These are phyloP conservation scores for Pseudomyrmex sp. DNA, from an alignment of 1,140 invertebrate genomes.

Conservation along the genomic window DNA sequence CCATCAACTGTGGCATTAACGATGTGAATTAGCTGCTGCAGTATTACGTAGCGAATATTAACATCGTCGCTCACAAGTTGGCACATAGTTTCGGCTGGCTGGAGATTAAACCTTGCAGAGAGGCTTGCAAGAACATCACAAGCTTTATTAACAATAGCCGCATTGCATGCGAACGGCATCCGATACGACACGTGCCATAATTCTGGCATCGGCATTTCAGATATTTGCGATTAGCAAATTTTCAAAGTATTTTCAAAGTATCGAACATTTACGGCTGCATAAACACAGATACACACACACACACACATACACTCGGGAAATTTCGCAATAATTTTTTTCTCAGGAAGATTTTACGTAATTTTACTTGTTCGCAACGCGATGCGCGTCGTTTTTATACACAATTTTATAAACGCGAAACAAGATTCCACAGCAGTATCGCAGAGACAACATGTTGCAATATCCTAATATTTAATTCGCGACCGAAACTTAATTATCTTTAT, in stretches of 20 bases:
- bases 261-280: not conserved
- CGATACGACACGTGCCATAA: constrained; percentile 57
- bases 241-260: constrained; percentile 40
- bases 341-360: not conserved
- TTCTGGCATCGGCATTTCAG: constrained; percentile 25
- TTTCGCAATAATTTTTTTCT: not conserved
- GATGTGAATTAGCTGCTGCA: constrained; percentile 52
- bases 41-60: constrained; percentile 64
- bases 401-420: no score
- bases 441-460: no score
- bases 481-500: not conserved
- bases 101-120: constrained; percentile 59
- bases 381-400: no score
- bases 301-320: not conserved
- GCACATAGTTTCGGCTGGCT: constrained; percentile 77
- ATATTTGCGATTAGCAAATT: constrained; percentile 53
- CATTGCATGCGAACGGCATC: constrained; percentile 51
- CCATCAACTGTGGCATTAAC: constrained; percentile 55
- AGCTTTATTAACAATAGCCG: constrained; percentile 72
- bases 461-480: no score
- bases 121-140: constrained; percentile 62
- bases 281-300: not conserved
- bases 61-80: constrained; percentile 72
- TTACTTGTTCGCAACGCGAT: no score
- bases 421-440: no score